Evolutionary conservation across 2,888 invertebrate genomes (phyloP).

Genomic region (Acrocyrtus sp.): DNA sequence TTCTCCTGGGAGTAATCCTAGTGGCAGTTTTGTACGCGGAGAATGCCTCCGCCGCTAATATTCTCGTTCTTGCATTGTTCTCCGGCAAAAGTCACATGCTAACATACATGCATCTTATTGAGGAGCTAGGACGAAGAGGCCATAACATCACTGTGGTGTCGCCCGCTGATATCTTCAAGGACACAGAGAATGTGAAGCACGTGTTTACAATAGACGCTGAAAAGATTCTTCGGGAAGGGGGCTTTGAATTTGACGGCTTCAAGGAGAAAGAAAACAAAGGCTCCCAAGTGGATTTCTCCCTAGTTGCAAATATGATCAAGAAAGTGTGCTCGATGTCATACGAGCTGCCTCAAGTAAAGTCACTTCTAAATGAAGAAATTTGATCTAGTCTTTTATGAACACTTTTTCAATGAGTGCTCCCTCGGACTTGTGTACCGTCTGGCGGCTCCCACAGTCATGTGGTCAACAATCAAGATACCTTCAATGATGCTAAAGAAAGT

Average conservation of each 20-base stretch:
- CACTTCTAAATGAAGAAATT: conserved; percentile 43
- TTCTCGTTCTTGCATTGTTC: conserved; percentile 69
- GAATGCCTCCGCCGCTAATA: conserved; percentile 63
- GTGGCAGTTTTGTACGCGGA: no score
- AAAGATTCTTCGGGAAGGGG: background rate
- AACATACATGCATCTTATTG: conserved; percentile 68
- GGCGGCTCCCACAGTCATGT: conserved; percentile 65
- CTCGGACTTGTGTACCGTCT: conserved; percentile 62
- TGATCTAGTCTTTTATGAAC: conserved; percentile 64
- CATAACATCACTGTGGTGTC: conserved; percentile 71
- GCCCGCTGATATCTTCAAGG: conserved; percentile 66
- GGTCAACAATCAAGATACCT: conserved; percentile 51
- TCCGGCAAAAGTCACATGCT: conserved; percentile 70
- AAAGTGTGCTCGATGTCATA: background rate
- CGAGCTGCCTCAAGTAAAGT: conserved; percentile 4
- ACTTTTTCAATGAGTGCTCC: conserved; percentile 64
- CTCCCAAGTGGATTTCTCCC: background rate
- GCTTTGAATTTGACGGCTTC: background rate
- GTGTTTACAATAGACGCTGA: conserved; percentile 42
- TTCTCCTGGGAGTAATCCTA: no score
- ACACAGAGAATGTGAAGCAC: conserved; percentile 66
- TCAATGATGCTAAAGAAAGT: conserved; percentile 17
- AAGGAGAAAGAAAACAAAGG: background rate
- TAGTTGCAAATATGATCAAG: conserved; percentile 15
- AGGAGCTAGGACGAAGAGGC: conserved; percentile 69